These are phyloP conservation scores for Patiria miniata DNA, from an alignment of 35 echinoderm and acorn worm genomes.

Conservation along the genomic window DNA sequence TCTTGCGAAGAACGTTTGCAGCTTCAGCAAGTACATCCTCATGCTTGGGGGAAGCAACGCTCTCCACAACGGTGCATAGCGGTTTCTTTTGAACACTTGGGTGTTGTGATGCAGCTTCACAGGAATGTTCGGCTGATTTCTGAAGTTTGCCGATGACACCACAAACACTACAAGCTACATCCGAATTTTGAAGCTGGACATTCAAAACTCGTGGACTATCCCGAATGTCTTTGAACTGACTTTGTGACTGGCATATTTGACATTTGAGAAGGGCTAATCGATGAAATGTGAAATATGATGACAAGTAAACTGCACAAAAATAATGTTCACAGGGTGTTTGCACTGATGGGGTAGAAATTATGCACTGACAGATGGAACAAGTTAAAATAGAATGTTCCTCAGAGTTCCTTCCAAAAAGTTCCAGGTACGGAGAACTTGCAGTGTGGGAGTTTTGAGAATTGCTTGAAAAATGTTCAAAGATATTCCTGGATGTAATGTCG, in stretches of 20 bases:
- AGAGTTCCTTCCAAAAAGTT: neutral
- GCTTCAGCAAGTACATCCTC: neutral
- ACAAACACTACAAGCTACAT: neutral
- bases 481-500: too few species aligned
- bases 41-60: neutral
- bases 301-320: slow-evolving; percentile 7
- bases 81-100: neutral
- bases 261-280: neutral
- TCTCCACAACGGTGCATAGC: neutral
- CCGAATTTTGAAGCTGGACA: neutral
- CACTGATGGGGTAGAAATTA: neutral
- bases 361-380: neutral
- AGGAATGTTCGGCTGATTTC: neutral
- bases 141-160: neutral
- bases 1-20: neutral
- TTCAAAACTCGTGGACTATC: neutral
- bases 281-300: slow-evolving; percentile 1
- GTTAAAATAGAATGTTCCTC: neutral
- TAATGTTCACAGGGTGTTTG: slow-evolving; percentile 10
- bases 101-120: neutral
- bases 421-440: neutral
- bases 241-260: neutral
- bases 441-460: neutral
- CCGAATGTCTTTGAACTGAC: neutral
- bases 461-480: too few species aligned